Percentiles rank a stretch among this genome's conserved stretches.
These are phyloP conservation scores for Diabrotica virgifera DNA, from an alignment of 1,140 invertebrate genomes.

Conservation along the genomic window DNA sequence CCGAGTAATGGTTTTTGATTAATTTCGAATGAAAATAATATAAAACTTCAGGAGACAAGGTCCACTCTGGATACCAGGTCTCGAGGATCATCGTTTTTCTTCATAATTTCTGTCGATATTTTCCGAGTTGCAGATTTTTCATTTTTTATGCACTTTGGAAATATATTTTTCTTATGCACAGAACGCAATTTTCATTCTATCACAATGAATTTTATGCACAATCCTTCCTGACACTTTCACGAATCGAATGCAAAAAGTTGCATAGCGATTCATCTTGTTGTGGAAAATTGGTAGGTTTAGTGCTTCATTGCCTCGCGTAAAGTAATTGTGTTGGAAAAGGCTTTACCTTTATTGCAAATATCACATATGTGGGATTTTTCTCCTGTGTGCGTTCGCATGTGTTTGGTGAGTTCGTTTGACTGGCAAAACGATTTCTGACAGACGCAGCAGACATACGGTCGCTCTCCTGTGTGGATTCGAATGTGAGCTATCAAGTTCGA, in stretches of 20 bases:
- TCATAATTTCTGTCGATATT: too few species aligned
- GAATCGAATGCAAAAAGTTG: background rate
- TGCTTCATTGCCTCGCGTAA: too few species aligned
- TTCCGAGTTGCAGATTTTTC: too few species aligned
- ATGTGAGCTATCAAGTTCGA: constrained; percentile 55
- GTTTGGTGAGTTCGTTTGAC: constrained; percentile 49
- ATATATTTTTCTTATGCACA: too few species aligned
- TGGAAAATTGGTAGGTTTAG: background rate
- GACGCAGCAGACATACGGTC: constrained; percentile 49
- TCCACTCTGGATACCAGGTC: background rate
- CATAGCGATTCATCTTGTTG: background rate
- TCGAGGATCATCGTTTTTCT: background rate
- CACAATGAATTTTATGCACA: too few species aligned
- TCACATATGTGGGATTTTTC: constrained; percentile 53
- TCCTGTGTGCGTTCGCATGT: constrained; percentile 50
- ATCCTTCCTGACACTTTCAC: too few species aligned
- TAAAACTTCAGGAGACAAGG: background rate
- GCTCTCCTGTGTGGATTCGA: constrained; percentile 53
- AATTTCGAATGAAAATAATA: too few species aligned
- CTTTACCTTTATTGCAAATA: constrained; percentile 47
- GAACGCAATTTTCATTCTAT: too few species aligned
- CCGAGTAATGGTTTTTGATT: too few species aligned
- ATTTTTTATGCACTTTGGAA: too few species aligned
- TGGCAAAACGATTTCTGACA: constrained; percentile 52
- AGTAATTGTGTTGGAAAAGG: too few species aligned